Base-by-base conservation (phyloP, 2,888 invertebrate species). In the Aphidius colemani region DNA sequence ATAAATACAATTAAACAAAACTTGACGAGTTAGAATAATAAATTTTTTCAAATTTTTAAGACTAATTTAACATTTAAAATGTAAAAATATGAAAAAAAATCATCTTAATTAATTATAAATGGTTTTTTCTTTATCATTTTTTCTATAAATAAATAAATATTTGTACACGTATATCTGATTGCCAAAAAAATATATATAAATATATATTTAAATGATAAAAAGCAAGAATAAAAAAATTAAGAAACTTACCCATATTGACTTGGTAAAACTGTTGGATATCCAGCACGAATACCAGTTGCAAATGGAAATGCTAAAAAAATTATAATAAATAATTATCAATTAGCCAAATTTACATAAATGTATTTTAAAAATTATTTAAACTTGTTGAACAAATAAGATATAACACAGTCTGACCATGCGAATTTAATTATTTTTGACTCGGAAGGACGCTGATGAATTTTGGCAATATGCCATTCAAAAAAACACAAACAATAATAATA, bases 211-310 rank as follows among this genome's bases (percentile, higher is more conserved):
- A 7, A 13, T 53, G 5, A 30, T 30, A 30, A 30, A 30, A 30
- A 30, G 30, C 30, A 30, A 30, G 5, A 30, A 30, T 30, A 58
- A 55, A 10, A n/a, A 48, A 44, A 11, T 30, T 44, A 46, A 64
- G 50, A 59, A 67, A 90, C 93, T 93, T 85, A 94, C 94, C 93
- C 93, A 80, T 93, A 94, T 81, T 91, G 93, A 71, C 92, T 87
- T 66, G 90, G 93, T 75, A 94, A 85, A 69, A 93, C 88, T 57
- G 90, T 85, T 62, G 90, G 93, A 81, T 93, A 93, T 70, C 92
- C 92, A 69, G 92, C 86, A 71, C 93, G 88, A 67, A 93, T 89
- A 69, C 92, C 91, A 60, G 88, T 86, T 70, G 91, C 89, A 78
- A 90, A 89, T 76, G 89, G 88, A 82, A 89, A 90, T 78, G 89